A percentile compares a stretch with the other conserved stretches of the same genome.
These are phyloP conservation scores for Heliconius hortense DNA, from an alignment of 2,888 invertebrate genomes.

Conservation along the genomic window DNA sequence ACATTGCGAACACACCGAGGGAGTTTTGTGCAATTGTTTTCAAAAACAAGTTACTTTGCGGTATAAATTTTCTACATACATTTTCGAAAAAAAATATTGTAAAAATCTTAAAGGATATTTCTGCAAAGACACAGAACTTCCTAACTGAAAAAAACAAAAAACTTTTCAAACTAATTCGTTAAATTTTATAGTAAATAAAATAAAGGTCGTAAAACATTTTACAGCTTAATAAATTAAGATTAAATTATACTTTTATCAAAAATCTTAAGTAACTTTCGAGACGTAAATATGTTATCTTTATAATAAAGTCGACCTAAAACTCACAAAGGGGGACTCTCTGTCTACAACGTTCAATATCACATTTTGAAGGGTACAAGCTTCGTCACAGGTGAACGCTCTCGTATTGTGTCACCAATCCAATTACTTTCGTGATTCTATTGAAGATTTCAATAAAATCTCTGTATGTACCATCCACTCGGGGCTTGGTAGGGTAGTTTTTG, in stretches of 20 bases:
- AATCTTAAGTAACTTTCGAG: not conserved
- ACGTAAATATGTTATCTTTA: not conserved
- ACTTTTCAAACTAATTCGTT: too few relatives aligned
- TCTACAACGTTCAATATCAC: constrained; percentile 6
- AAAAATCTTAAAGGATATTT: not conserved
- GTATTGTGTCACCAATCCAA: constrained; percentile 17
- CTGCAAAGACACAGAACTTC: not conserved
- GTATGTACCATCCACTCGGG: constrained; percentile 10
- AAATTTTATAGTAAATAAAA: not conserved
- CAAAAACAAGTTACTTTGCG: not conserved
- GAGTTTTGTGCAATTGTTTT: not conserved
- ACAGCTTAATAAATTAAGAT: constrained; percentile 1
- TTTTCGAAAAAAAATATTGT: not conserved
- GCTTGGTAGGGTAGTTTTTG: not conserved
- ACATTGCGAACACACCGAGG: not conserved
- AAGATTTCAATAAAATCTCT: constrained; percentile 11
- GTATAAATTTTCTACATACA: not conserved
- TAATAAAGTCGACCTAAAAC: not conserved
- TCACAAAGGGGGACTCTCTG: not conserved
- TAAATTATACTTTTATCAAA: not conserved
- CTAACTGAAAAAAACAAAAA: too few relatives aligned
- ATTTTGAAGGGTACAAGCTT: constrained; percentile 11
- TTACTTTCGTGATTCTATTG: constrained; percentile 16
- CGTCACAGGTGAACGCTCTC: constrained; percentile 13
- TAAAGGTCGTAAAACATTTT: not conserved